Conservation (phyloP, 2,888 invertebrate genomes). For the Endotricha flammealis region DNA sequence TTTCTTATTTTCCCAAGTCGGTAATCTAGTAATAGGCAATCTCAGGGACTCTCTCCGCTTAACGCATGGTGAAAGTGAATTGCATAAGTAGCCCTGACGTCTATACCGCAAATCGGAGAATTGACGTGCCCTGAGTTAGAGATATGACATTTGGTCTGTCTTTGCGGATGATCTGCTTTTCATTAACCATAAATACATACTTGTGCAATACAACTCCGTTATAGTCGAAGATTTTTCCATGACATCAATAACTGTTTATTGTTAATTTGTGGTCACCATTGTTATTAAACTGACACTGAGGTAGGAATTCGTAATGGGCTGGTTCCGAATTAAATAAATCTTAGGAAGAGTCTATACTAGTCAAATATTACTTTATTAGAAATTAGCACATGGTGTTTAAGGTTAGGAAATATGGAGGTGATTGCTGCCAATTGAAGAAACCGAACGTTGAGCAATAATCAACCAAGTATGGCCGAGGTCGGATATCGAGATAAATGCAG, state of each 20-base stretch:
- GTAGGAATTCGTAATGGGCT: too few relatives aligned
- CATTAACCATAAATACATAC: too few relatives aligned
- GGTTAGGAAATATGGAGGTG: conserved; percentile 24
- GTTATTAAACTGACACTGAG: conserved; percentile 5
- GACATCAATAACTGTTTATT: too few relatives aligned
- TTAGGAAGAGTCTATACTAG: background rate
- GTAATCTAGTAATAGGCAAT: conserved; percentile 71
- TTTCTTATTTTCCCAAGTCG: conserved; percentile 57
- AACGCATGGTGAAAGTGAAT: conserved; percentile 67
- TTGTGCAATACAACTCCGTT: too few relatives aligned
- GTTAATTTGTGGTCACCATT: conserved; percentile 1
- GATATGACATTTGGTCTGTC: background rate
- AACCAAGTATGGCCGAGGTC: conserved; percentile 19
- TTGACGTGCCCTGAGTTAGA: conserved; percentile 26
- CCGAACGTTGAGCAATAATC: conserved; percentile 28
- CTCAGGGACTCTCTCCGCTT: conserved; percentile 65
- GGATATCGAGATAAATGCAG: conserved; percentile 18
- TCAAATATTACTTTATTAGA: background rate
- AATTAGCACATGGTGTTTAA: conserved; percentile 8
- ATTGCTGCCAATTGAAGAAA: conserved; percentile 28
- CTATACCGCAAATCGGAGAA: conserved; percentile 59
- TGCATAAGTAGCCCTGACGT: conserved; percentile 60
- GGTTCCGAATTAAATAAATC: conserved; percentile 1
- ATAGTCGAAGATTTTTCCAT: too few relatives aligned
- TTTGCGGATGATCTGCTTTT: too few relatives aligned